phyloP scores from a whole-genome alignment of 2,113 vertebrate species.

The Aegotheles bennettii region DNA sequence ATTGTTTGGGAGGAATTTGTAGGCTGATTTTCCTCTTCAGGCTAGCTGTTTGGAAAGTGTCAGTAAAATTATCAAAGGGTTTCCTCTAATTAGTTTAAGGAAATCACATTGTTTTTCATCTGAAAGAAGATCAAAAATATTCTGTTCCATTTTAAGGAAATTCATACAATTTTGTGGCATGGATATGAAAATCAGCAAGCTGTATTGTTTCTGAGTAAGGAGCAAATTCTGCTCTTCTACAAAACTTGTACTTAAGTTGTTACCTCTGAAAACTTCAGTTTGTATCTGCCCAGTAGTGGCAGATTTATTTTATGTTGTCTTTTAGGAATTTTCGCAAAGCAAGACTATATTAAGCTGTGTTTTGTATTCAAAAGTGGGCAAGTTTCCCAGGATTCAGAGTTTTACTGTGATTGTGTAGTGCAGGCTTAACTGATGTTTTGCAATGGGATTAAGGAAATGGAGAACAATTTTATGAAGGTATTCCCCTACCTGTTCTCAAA shows the following conservation, averaged over 20 bases:
- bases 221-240: neutral
- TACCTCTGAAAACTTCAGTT: neutral
- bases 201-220: neutral
- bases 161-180: neutral
- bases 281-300: neutral
- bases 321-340: neutral
- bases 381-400: neutral
- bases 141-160: neutral
- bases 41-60: neutral
- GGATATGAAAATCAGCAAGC: neutral
- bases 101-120: conserved; percentile 2
- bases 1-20: conserved; percentile 15
- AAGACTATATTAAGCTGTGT: neutral
- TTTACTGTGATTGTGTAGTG: neutral
- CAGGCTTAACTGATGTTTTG: neutral
- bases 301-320: neutral
- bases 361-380: neutral
- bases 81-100: conserved; percentile 23
- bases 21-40: conserved; percentile 6
- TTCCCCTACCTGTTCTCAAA: neutral
- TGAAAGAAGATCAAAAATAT: neutral
- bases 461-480: neutral
- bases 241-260: neutral
- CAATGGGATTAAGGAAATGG: neutral
- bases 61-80: conserved; percentile 8